phyloP scores from a whole-genome alignment of 2,113 vertebrate species.

The Narcine bancroftii region DNA sequence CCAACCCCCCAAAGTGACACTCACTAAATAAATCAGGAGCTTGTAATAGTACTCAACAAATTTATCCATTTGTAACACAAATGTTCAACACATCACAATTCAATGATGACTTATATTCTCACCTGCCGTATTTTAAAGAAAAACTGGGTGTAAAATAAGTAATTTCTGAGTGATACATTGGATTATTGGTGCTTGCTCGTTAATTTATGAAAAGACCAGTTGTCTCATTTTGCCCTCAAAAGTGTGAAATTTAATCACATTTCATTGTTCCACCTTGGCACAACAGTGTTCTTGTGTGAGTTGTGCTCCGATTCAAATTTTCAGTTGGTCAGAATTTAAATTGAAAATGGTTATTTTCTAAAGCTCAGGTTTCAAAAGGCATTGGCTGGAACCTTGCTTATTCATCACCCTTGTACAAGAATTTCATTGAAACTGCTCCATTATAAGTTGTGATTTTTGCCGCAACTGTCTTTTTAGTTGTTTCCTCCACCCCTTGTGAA shows the following conservation, averaged over 20 bases:
- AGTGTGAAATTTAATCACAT: background rate
- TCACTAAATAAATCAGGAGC: no score
- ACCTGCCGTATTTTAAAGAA: no score
- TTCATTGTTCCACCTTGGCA: background rate
- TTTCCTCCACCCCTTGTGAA: background rate
- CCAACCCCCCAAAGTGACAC: no score
- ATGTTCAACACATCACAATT: no score
- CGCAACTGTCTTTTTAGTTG: background rate
- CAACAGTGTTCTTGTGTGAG: background rate
- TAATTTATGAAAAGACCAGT: background rate
- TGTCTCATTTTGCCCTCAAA: background rate
- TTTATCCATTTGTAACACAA: background rate
- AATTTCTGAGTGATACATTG: background rate
- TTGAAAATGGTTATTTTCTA: background rate
- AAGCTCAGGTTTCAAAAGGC: background rate
- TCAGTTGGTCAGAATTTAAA: background rate
- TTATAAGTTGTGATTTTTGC: background rate
- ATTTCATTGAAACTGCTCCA: background rate
- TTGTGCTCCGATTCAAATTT: background rate
- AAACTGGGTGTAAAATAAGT: constrained; percentile 1
- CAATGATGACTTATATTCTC: background rate
- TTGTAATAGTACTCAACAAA: background rate
- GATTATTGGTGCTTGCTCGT: background rate
- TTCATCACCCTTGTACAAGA: background rate
- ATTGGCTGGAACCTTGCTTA: background rate